phyloP scores from a whole-genome alignment of 1,140 invertebrate genomes.

The Drosophila rufa region DNA sequence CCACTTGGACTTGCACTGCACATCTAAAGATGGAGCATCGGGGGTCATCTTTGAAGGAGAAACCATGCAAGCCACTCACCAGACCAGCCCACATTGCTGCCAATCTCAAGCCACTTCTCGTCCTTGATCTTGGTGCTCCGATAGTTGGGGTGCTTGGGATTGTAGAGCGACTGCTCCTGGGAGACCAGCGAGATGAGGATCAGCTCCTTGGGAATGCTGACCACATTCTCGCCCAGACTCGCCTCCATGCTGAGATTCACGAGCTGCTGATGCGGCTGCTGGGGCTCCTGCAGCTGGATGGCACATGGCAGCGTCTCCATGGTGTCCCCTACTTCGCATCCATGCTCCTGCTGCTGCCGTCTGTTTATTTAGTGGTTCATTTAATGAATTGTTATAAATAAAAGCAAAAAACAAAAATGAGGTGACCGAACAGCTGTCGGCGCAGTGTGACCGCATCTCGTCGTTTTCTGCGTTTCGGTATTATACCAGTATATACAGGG shows the following conservation, averaged over 20 bases:
- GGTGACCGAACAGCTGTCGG: constrained; percentile 56
- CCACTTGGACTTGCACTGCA: constrained; percentile 81
- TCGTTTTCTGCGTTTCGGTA: neutral
- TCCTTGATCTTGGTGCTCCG: constrained; percentile 76
- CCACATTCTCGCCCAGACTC: constrained; percentile 54
- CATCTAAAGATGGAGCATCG: constrained; percentile 21
- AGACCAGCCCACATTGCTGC: constrained; percentile 69
- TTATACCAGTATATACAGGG: neutral
- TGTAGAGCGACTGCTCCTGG: constrained; percentile 77
- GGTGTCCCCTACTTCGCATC: constrained; percentile 24
- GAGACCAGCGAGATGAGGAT: constrained; percentile 77
- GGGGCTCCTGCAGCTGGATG: constrained; percentile 51
- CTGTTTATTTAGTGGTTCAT: constrained; percentile 20
- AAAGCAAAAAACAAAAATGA: constrained; percentile 55
- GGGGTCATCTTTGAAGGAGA: neutral
- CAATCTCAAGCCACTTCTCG: constrained; percentile 78
- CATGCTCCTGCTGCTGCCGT: constrained; percentile 13
- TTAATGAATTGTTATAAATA: constrained; percentile 47
- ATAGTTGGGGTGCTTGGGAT: constrained; percentile 78
- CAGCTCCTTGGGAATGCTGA: constrained; percentile 69
- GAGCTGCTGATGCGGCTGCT: constrained; percentile 54
- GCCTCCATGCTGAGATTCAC: constrained; percentile 57
- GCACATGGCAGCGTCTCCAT: constrained; percentile 67
- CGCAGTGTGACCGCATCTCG: neutral
- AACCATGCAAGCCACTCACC: constrained; percentile 44